phyloP scores from a whole-genome alignment of 37 sponge, comb jelly and placozoan species.

The Agelas oroides region DNA sequence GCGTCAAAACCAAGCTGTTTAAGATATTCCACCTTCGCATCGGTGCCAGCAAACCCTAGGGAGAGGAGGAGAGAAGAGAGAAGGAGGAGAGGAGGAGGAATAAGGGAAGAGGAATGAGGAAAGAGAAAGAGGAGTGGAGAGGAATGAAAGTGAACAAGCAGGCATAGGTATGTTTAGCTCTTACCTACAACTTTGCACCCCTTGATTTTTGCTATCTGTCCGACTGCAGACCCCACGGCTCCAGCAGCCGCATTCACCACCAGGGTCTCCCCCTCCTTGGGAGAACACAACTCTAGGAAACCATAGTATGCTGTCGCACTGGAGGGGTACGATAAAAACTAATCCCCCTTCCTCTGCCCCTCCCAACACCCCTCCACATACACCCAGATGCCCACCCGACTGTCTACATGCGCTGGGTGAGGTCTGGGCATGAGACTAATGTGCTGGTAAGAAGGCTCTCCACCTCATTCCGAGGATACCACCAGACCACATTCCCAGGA shows the following conservation, averaged over 20 bases:
- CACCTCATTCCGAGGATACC: no score
- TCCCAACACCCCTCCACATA: no score
- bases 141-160: no score
- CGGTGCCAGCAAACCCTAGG: conserved; percentile 83
- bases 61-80: background rate
- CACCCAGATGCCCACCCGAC: no score
- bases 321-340: no score
- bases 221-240: conserved; percentile 90
- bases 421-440: no score
- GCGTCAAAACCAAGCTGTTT: conserved; percentile 85
- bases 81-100: background rate
- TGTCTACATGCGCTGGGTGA: no score
- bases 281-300: conserved; percentile 64
- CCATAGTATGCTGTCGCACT: conserved; percentile 94
- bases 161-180: background rate
- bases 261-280: conserved; percentile 88
- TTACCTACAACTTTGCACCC: conserved; percentile 86
- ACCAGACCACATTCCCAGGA: no score
- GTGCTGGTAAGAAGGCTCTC: no score
- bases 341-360: no score
- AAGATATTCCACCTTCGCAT: conserved; percentile 80
- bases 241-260: conserved; percentile 91
- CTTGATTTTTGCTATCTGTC: conserved; percentile 88
- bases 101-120: background rate
- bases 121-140: background rate